These are phyloP conservation scores for Dicroscelio sp. DNA, from an alignment of 2,888 invertebrate genomes.

Conservation along the genomic window DNA sequence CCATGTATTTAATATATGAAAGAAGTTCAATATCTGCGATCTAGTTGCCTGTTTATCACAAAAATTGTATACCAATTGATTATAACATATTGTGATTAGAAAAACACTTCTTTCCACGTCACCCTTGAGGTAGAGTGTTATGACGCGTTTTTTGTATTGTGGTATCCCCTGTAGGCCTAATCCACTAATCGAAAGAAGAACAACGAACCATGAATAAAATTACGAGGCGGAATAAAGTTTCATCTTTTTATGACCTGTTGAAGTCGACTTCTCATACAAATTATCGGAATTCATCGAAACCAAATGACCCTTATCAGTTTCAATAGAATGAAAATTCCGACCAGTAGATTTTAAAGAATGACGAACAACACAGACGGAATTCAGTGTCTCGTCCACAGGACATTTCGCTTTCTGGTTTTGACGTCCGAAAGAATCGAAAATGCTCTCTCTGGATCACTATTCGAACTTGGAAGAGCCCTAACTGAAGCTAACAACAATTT, in stretches of 20 bases:
- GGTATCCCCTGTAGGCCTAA: no score
- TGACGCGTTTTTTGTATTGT: no score
- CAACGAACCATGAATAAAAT: no score
- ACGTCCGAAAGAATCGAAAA: constrained; percentile 37
- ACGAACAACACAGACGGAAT: constrained; percentile 21
- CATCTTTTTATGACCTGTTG: not conserved
- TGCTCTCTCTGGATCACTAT: constrained; percentile 26
- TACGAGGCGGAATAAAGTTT: not conserved
- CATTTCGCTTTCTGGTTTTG: constrained; percentile 27
- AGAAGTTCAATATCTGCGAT: no score
- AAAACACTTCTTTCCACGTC: no score
- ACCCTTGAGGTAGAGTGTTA: no score
- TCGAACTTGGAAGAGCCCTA: constrained; percentile 45
- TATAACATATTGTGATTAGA: no score
- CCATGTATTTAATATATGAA: no score
- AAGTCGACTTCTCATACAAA: not conserved
- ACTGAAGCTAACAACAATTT: not conserved
- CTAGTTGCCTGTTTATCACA: no score
- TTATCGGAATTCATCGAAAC: not conserved
- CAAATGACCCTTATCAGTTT: not conserved
- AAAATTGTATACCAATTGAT: no score
- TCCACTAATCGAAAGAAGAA: no score
- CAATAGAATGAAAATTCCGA: not conserved
- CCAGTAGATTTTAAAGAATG: not conserved
- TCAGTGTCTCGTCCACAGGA: not conserved